Evolutionary conservation across 2,113 vertebrate genomes (phyloP), one percentile per base, ranked within the genome.

Genomic region (Catharus bicknelli): DNA sequence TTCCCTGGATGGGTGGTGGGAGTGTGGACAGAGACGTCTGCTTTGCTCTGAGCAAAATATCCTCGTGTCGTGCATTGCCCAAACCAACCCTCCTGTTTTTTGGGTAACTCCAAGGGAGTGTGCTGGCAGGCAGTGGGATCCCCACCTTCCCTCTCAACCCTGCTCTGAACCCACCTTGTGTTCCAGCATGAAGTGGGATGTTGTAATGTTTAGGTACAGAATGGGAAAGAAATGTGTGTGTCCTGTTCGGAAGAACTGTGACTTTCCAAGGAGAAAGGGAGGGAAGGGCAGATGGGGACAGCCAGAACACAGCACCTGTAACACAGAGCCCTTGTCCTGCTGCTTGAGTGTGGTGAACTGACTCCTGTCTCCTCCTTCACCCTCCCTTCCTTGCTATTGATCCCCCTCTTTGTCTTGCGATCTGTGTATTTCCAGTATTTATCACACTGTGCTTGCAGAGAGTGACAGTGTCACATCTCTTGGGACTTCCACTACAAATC

Each of bases 31-130:
- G 4, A 78, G 43, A 59, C 50, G 17, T 22, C 27, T 62, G 34
- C 34, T 48, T 67, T 74, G 43, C 59, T 63, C 25, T 51, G n/a
- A 64, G 38, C 9, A 54, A 40, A 93, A 67, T 14, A 40, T 10
- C n/a, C 11, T 27, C 22, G 1, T 32, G 21, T 6, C 0, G 0
- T 12, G 16, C 0, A 0, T 42, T 48, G 15, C 23, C 19, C 51
- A 80, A 83, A 42, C 6, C 20, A 22, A 2, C 16, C 14, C 13
- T 59, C 38, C 42, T 20, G 19, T 0, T 8, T 29, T 18, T 18
- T 8, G 19, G 29, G 43, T 47, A 63, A 22, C 20, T 11, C 1
- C 38, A 29, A 15, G 0, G 4, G 21, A 48, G 10, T 1, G 1
- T 42, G 25, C 18, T 21, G 51, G 42, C 57, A 48, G 55, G 30